Evolutionary conservation across 2,113 vertebrate species (phyloP).

Genomic region (Anhinga anhinga): DNA sequence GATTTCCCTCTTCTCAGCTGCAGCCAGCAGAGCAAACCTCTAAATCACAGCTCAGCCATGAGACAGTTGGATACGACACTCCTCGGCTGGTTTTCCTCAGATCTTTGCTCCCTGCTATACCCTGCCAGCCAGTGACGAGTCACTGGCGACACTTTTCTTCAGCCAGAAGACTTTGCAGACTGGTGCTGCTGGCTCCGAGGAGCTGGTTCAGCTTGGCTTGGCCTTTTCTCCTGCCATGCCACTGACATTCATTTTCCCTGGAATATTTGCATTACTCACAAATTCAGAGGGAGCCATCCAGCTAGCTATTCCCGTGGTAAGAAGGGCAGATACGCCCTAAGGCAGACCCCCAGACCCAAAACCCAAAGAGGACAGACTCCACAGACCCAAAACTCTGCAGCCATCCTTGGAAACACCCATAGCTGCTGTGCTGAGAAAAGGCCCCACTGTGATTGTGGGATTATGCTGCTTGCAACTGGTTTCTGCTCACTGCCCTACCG

Average conservation of each 20-base stretch:
- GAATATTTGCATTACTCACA: background rate
- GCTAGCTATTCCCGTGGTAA: background rate
- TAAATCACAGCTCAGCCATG: background rate
- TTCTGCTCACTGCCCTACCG: background rate
- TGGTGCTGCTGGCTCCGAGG: background rate
- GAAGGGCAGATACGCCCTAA: background rate
- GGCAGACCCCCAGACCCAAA: background rate
- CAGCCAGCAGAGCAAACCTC: background rate
- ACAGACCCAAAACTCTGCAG: background rate
- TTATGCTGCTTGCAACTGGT: background rate
- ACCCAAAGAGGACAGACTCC: background rate
- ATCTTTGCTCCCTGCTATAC: background rate
- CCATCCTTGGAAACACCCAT: background rate
- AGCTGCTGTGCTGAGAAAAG: background rate
- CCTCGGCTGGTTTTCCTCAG: background rate
- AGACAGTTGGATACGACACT: background rate
- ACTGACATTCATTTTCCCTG: background rate
- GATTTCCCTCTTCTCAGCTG: background rate
- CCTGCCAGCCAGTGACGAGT: background rate
- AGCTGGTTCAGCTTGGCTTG: background rate
- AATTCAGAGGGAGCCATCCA: background rate
- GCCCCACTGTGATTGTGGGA: background rate
- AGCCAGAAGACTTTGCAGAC: background rate
- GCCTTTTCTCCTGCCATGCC: background rate
- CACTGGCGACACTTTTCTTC: background rate